Evolutionary conservation across 2,888 invertebrate species (phyloP), one percentile per base, ranked within the genome.

Genomic region (Scaptomyza reducta): DNA sequence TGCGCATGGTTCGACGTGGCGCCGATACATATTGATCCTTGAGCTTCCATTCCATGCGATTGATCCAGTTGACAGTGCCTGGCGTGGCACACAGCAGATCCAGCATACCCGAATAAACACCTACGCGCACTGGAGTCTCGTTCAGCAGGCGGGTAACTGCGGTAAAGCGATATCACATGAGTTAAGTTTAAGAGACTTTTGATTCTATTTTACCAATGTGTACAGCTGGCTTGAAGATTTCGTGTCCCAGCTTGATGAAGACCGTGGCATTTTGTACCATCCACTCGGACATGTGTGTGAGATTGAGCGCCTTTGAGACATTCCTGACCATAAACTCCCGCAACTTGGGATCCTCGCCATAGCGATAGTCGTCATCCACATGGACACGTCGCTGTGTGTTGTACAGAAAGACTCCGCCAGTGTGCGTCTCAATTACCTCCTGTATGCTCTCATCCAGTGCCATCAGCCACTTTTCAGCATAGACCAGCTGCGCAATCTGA

Each of bases 61-160:
- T 94, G 1, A 97, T 94, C 97, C 97, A 97, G 42, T 93, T 91
- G 35, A 95, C 93, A 63, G 92, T 93, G 94, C 97, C 97, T 70
- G 95, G 94, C 13, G 96, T 96, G 83, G 95, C 95, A 68, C 96
- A 96, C 82, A 97, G 96, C 16, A 97, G 93, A 91, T 97, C 97
- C 72, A 97, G 92, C 85, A 97, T 96, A 22, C 96, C 97, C 74
- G 94, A 95, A 87, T 95, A 95, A 29, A 96, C 95, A 42, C 93
- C 93, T 1, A 96, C 93, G 38, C 94, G 93, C 35, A 96, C 91
- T 46, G 93, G 92, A 0, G 96, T 96, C 79, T 94, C 93, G 70
- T 95, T 94, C 31, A 96, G 91, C n/a, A 96, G 91, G 53, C 92
- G 91, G 82, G 95, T 95, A 80, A 96, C 96, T 95, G 92, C 96